Conservation (phyloP, 2,113 vertebrate species). For the Corythoichthys haematopterus region DNA sequence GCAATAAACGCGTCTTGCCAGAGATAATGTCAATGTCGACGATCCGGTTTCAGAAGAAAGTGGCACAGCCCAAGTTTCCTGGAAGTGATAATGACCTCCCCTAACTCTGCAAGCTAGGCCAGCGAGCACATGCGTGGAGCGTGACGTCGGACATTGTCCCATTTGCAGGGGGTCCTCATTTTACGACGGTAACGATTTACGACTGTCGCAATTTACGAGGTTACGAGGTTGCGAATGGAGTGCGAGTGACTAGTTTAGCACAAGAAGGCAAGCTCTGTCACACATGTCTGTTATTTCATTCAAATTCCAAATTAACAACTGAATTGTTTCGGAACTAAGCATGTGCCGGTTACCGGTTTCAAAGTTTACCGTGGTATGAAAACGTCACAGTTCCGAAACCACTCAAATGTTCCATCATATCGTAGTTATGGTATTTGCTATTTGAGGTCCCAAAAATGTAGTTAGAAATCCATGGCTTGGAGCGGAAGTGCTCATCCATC, state of each 20-base stretch:
- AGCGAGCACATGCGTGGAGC: not conserved
- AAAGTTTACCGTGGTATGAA: too few species aligned
- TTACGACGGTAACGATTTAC: not conserved
- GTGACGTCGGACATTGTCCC: not conserved
- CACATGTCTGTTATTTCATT: not conserved
- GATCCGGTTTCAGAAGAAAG: slow-evolving; percentile 46
- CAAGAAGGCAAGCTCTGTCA: not conserved
- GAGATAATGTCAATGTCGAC: slow-evolving; percentile 39
- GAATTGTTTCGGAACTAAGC: not conserved
- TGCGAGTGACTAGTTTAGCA: not conserved
- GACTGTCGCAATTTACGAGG: not conserved
- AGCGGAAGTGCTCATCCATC: too few species aligned
- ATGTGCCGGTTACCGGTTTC: too few species aligned
- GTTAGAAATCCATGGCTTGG: too few species aligned
- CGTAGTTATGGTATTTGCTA: too few species aligned
- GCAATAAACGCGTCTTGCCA: slow-evolving; percentile 9
- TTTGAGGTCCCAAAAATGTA: too few species aligned
- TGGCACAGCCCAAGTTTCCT: slow-evolving; percentile 27
- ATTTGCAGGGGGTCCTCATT: not conserved
- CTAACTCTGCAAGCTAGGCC: not conserved
- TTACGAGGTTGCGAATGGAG: not conserved
- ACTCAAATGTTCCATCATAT: too few species aligned
- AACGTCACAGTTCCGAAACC: too few species aligned
- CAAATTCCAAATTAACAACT: not conserved
- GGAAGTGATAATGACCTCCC: slow-evolving; percentile 16